phyloP scores from a whole-genome alignment of 2,888 invertebrate genomes.

The Conops quadrifasciatus region DNA sequence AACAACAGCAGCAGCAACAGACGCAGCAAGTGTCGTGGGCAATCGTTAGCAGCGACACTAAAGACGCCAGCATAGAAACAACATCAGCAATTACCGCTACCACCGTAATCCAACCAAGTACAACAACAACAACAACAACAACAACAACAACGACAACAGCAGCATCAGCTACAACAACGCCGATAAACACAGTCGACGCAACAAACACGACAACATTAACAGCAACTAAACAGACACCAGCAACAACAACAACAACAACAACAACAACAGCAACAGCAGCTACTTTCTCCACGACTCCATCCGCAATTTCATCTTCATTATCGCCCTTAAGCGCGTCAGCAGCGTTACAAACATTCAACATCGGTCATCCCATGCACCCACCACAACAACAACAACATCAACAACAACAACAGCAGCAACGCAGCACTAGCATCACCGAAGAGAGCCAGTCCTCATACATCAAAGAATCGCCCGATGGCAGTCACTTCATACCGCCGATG shows the following conservation, averaged over 20 bases:
- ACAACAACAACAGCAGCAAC: constrained; percentile 57
- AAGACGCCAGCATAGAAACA: background rate
- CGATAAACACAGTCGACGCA: constrained; percentile 38
- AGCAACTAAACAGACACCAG: constrained; percentile 14
- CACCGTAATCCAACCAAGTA: too few relatives aligned
- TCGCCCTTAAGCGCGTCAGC: background rate
- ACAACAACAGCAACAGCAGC: background rate
- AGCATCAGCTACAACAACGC: constrained; percentile 36
- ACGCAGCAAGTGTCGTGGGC: too few relatives aligned
- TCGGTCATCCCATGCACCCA: constrained; percentile 16
- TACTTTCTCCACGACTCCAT: background rate
- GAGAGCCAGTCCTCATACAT: constrained; percentile 54
- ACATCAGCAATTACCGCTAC: constrained; percentile 38
- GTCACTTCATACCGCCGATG: constrained; percentile 66
- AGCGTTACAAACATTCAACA: constrained; percentile 55
- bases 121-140: constrained; percentile 38
- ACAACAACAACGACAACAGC: constrained; percentile 36
- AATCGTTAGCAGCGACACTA: background rate
- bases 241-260: constrained; percentile 16
- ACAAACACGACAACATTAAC: constrained; percentile 33
- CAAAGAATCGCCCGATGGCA: constrained; percentile 60
- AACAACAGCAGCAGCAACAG: constrained; percentile 13
- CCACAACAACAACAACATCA: constrained; percentile 30
- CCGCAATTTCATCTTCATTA: constrained; percentile 4
- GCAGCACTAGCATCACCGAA: constrained; percentile 45